Evolutionary conservation across 2,113 vertebrate genomes (phyloP).

Genomic region (Epinephelus fuscoguttatus): DNA sequence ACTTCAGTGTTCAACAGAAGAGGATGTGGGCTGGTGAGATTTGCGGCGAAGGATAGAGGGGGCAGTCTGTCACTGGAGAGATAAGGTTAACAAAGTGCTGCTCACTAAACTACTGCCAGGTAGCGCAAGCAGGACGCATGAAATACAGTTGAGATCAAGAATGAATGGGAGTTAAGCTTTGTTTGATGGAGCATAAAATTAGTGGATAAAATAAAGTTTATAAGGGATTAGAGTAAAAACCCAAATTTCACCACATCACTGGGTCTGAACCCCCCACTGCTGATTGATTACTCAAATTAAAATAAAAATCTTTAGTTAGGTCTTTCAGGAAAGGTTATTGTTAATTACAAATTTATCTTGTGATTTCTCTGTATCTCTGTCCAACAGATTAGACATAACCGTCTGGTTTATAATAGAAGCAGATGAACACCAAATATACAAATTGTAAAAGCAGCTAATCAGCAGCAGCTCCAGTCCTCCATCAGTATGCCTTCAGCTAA

Average conservation of each 20-base stretch:
- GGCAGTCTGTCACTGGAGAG: slow-evolving; percentile 52
- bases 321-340: not conserved
- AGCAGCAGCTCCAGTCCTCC: slow-evolving; percentile 1
- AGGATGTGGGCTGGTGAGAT: slow-evolving; percentile 49
- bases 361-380: not conserved
- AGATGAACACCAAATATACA: slow-evolving; percentile 1
- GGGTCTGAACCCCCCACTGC: too few species aligned
- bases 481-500: not conserved
- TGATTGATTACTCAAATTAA: too few species aligned
- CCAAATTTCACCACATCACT: too few species aligned
- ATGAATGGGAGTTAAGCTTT: not conserved
- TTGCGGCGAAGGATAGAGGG: slow-evolving; percentile 34
- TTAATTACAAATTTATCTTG: not conserved
- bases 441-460: slow-evolving; percentile 11
- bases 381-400: not conserved
- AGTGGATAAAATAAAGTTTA: not conserved
- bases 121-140: not conserved
- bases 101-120: slow-evolving; percentile 28
- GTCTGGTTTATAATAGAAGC: not conserved
- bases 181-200: not conserved
- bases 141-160: slow-evolving; percentile 8
- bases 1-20: slow-evolving; percentile 41
- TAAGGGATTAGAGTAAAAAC: not conserved
- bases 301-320: too few species aligned
- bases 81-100: slow-evolving; percentile 50